Percentiles rank a stretch among this genome's conserved stretches.
Evolutionary conservation across 2,797 vertebrate genomes (phyloP).

Genomic region (Oreonectes daqikongensis): DNA sequence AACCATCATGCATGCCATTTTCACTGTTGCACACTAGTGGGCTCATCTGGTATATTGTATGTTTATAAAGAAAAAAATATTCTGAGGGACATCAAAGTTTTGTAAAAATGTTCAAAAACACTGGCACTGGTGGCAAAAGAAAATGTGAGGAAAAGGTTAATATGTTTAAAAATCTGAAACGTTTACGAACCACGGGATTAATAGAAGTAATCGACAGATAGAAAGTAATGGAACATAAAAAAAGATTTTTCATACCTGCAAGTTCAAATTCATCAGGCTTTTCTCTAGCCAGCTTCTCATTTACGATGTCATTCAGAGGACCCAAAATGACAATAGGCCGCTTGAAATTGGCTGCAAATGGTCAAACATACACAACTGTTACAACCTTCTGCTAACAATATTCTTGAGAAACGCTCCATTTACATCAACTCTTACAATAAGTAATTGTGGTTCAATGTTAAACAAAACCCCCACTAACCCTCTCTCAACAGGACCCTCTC

Average conservation of each 20-base stretch:
- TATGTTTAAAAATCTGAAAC: too few species aligned
- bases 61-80: too few species aligned
- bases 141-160: too few species aligned
- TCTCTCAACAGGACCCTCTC: slow-evolving; percentile 91
- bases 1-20: too few species aligned
- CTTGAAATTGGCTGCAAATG: slow-evolving; percentile 87
- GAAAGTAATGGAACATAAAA: too few species aligned
- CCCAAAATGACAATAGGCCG: slow-evolving; percentile 94
- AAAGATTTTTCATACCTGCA: slow-evolving; percentile 88
- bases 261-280: slow-evolving; percentile 86
- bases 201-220: too few species aligned
- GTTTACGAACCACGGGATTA: too few species aligned
- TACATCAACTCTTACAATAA: not conserved
- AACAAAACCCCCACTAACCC: slow-evolving; percentile 72
- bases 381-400: not conserved
- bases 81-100: too few species aligned
- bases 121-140: too few species aligned
- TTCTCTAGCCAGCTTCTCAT: slow-evolving; percentile 87
- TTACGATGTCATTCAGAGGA: slow-evolving; percentile 90
- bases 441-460: not conserved
- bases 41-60: too few species aligned
- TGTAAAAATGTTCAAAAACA: too few species aligned
- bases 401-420: not conserved
- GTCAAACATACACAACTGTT: slow-evolving; percentile 5
- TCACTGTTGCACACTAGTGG: too few species aligned